Evolutionary conservation across 1,140 invertebrate species (phyloP).

Genomic region (Zeugodacus cucurbitae): DNA sequence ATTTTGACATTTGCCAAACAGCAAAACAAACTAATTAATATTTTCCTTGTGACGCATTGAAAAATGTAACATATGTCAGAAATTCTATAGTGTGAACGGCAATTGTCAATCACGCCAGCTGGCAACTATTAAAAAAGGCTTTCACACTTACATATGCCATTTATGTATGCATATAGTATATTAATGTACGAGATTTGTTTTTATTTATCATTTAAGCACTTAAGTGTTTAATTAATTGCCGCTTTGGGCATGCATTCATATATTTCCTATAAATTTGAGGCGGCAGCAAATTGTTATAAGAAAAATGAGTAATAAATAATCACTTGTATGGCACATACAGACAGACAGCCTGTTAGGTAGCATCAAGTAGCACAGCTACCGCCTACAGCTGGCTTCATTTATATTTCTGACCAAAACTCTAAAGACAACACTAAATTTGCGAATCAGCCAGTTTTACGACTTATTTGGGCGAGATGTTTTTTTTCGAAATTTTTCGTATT

Average conservation of each 20-base stretch:
- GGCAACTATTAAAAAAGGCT: background rate
- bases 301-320: background rate
- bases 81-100: background rate
- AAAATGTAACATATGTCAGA: background rate
- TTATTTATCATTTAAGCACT: background rate
- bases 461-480: background rate
- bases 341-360: background rate
- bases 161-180: background rate
- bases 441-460: background rate
- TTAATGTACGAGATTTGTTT: background rate
- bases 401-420: background rate
- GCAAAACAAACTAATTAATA: background rate
- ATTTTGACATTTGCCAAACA: background rate
- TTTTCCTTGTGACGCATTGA: background rate
- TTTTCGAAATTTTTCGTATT: background rate
- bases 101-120: background rate
- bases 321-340: background rate
- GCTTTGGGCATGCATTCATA: background rate
- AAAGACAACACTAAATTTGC: background rate
- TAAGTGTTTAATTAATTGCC: background rate
- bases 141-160: background rate
- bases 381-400: background rate
- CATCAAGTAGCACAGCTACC: background rate
- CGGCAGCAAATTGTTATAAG: background rate
- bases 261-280: constrained; percentile 13